Conservation (phyloP, 2,113 vertebrate genomes). For the Macquaria australasica region DNA sequence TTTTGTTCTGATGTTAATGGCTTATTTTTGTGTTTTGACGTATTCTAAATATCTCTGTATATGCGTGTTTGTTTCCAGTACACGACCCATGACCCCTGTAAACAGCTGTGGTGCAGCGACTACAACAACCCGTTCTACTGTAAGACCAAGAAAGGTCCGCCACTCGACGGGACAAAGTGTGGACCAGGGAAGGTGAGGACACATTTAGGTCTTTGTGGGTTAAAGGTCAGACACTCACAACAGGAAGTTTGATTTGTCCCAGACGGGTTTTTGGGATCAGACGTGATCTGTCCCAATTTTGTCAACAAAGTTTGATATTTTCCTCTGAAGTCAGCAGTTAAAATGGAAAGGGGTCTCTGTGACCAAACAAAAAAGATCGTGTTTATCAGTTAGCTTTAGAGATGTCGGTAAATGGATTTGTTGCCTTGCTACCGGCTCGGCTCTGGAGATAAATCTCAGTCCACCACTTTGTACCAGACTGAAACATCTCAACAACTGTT, state of each 20-base stretch:
- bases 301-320: not conserved
- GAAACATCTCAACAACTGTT: not conserved
- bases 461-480: not conserved
- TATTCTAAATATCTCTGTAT: not conserved
- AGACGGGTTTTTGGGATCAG: not conserved
- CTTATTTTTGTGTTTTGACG: not conserved
- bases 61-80: slow-evolving; percentile 86
- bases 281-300: not conserved
- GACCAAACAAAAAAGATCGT: not conserved
- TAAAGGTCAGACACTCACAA: not conserved
- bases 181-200: slow-evolving; percentile 90
- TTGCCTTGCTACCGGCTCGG: not conserved
- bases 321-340: not conserved
- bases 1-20: not conserved
- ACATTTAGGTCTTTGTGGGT: not conserved
- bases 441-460: not conserved
- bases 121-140: slow-evolving; percentile 96
- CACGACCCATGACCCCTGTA: slow-evolving; percentile 92
- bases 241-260: not conserved
- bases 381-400: not conserved
- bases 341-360: not conserved
- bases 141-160: slow-evolving; percentile 96
- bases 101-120: slow-evolving; percentile 97
- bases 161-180: slow-evolving; percentile 96
- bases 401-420: too few relatives aligned